Conservation (phyloP, 2,888 invertebrate genomes). For the Apodemia arnacis region DNA sequence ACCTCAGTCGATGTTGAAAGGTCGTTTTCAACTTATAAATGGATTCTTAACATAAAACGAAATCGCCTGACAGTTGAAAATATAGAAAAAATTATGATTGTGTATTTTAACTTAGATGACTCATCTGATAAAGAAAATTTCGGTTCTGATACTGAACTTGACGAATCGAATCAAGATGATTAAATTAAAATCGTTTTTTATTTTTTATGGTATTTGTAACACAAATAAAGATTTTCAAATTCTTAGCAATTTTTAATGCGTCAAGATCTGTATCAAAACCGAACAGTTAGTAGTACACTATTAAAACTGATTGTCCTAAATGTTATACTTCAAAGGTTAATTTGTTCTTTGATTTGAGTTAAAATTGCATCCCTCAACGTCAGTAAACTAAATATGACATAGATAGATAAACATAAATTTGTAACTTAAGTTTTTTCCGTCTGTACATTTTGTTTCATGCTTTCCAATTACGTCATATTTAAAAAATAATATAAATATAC, state of each 20-base stretch:
- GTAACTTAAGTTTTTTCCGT: too few relatives aligned
- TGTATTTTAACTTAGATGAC: slow-evolving; percentile 7
- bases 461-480: background rate
- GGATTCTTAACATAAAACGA: background rate
- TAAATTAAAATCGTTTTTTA: background rate
- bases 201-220: background rate
- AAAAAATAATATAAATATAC: background rate
- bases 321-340: too few relatives aligned
- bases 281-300: background rate
- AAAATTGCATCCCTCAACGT: too few relatives aligned
- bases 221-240: background rate
- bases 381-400: too few relatives aligned
- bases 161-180: background rate
- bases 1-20: background rate
- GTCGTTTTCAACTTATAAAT: background rate
- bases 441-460: background rate
- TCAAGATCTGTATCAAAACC: slow-evolving; percentile 3
- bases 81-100: background rate
- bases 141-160: background rate
- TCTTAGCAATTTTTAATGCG: background rate
- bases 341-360: too few relatives aligned
- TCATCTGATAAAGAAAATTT: too few relatives aligned
- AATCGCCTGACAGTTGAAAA: background rate
- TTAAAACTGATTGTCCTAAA: background rate
- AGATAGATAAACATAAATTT: background rate